Percentiles rank a stretch among this genome's conserved stretches.
Evolutionary conservation across 2,888 invertebrate species (phyloP).

Genomic region (Dilophus febrilis): DNA sequence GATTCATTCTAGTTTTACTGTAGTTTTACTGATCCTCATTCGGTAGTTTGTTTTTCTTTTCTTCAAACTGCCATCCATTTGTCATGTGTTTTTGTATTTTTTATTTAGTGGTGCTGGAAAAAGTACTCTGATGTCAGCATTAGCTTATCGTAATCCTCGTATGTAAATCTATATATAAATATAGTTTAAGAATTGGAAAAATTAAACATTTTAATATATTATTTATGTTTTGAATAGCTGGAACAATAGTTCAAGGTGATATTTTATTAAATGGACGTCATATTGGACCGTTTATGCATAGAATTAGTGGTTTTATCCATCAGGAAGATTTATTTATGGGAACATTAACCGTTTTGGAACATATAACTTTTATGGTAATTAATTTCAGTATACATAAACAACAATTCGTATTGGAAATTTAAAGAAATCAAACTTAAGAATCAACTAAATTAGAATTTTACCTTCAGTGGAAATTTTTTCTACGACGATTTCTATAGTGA

Average conservation of each 20-base stretch:
- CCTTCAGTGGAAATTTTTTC: background rate
- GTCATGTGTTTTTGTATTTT: too few species aligned
- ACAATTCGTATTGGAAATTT: slow-evolving; percentile 1
- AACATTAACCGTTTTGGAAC: slow-evolving; percentile 70
- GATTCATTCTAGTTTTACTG: too few species aligned
- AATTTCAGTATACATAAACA: background rate
- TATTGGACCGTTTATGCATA: slow-evolving; percentile 58
- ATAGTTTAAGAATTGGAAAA: background rate
- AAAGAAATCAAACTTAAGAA: background rate
- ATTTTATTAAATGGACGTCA: slow-evolving; percentile 61
- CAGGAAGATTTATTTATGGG: slow-evolving; percentile 83
- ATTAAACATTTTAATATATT: slow-evolving; percentile 1
- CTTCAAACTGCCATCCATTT: too few species aligned
- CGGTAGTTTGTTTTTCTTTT: too few species aligned
- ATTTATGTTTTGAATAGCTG: slow-evolving; percentile 36
- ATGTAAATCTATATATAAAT: too few species aligned
- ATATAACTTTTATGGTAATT: slow-evolving; percentile 70
- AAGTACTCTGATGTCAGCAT: slow-evolving; percentile 69
- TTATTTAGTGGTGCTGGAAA: slow-evolving; percentile 61
- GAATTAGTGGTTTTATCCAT: slow-evolving; percentile 75
- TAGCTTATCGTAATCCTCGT: slow-evolving; percentile 64
- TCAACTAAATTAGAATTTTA: too few species aligned
- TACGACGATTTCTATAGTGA: too few species aligned
- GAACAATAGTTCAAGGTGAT: slow-evolving; percentile 57
- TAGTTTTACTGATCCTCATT: too few species aligned